Base-by-base conservation (phyloP, 2,797 vertebrate species). In the Acestrorhynchus altus region DNA sequence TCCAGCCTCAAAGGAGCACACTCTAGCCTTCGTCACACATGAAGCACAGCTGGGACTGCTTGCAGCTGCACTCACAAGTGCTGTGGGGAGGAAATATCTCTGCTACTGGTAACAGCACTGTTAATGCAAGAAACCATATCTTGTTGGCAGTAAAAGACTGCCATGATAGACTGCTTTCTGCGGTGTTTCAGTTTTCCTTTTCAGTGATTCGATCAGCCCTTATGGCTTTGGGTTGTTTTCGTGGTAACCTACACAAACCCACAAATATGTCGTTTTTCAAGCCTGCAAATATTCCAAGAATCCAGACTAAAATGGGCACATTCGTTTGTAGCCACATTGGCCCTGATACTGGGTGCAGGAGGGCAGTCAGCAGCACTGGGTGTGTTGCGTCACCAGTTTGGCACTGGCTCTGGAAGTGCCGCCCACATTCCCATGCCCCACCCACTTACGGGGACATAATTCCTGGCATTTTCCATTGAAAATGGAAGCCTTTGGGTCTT, bases 31-130 rank as follows among this genome's bases (percentile, higher is more conserved):
- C 65, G 24, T 47, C 46, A 13, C 71, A 79, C 12, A 60, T 81
- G 70, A 77, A 72, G 56, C 71, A 39, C 81, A 81, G 81, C 82
- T 83, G 83, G 81, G 75, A 81, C 76, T 20, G 72, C 68, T 81
- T 42, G 68, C 74, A 80, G 83, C 76, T 81, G 67, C 68, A 74
- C 64, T 68, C 60, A 71, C 39, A 47, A 83, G 74, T 66, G 69
- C 64, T 82, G 77, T 80, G 78, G 81, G 70, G 56, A 78, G 76
- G 66, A 83, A 78, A 75, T 63, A 67, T 68, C 24, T 71, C 67
- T 70, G 71, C 78, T 83, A 75, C 72, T 61, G 70, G 64, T 67
- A 78, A 75, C 66, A 70, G 46, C 63, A 40, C 75, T 72, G 78
- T 72, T 81, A 68, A 80, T 80, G 74, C 64, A 80, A 65, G 72